Base-by-base conservation (phyloP, 53 echinoderm and acorn worm genomes). In the Glandiceps talaboti region DNA sequence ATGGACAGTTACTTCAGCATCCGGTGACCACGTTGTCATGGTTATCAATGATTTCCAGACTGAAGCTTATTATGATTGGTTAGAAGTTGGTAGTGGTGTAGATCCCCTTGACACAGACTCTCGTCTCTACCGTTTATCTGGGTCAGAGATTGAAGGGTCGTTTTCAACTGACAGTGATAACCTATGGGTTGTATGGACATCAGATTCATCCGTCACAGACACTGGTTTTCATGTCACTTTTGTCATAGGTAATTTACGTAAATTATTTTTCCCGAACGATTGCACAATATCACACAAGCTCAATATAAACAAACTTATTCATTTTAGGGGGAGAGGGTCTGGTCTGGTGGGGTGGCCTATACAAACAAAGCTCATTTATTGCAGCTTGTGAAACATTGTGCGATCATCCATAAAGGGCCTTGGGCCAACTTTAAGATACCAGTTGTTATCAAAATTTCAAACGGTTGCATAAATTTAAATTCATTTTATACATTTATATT, bases 1-100 rank as follows among this genome's bases (percentile, higher is more conserved):
- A 33, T 86, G 86, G 86, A 30, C 74, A 29, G 82, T 86, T 27
- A 74, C 32, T 29, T 82, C 64, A 45, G 64, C 6, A 45, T 45
- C 64, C 64, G 20, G 64, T 45, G 64, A 45, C 6, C 6, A 45
- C 20, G 64, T 45, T 45, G 6, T 45, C 6, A 20, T 45, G 6
- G 64, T 45, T 20, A 45, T 45, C 64, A 45, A 45, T 45, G 64
- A 45, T 20, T 45, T 45, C 64, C 64, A 45, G 20, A 45, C 64
- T 12, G 64, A 45, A 45, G 64, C 6, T 45, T 45, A 12, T 45
- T 45, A 45, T 45, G 64, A 45, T 45, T 45, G 64, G 64, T 45
- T 45, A 6, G 6, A 45, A 45, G 64, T 45, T 12, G 64, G 64
- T 20, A 45, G 64, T 45, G 64, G 64, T 45, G 6, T 20, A 45